Evolutionary conservation across 2,888 invertebrate species (phyloP).

Genomic region (Coelinius sp.): DNA sequence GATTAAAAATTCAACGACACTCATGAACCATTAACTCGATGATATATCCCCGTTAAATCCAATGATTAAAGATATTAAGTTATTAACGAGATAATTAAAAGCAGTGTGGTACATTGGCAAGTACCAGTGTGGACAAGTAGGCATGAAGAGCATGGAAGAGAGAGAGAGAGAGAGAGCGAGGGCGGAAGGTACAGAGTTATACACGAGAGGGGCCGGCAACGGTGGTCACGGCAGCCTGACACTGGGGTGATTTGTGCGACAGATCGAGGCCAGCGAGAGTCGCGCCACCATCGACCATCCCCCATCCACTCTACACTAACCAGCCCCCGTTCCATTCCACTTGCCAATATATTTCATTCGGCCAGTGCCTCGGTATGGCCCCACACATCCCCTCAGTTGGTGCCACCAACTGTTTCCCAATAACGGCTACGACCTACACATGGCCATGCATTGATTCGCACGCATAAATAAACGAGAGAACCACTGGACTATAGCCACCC

Average conservation of each 20-base stretch:
- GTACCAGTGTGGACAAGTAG: slow-evolving; percentile 24
- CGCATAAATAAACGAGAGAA: slow-evolving; percentile 44
- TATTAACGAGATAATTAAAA: slow-evolving; percentile 36
- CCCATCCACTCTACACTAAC: background rate
- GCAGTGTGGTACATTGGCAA: slow-evolving; percentile 7
- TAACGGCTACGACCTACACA: slow-evolving; percentile 51
- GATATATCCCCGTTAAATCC: background rate
- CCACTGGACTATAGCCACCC: background rate
- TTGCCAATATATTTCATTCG: slow-evolving; percentile 34
- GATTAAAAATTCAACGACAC: background rate
- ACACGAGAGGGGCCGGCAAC: slow-evolving; percentile 41
- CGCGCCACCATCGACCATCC: slow-evolving; percentile 31
- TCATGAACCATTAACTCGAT: background rate
- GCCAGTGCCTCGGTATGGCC: slow-evolving; percentile 36
- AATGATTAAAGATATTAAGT: slow-evolving; percentile 29
- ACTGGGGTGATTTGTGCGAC: slow-evolving; percentile 64
- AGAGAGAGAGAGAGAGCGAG: slow-evolving; percentile 7
- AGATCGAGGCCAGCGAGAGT: slow-evolving; percentile 62
- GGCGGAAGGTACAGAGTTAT: slow-evolving; percentile 13
- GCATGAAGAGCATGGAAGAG: background rate
- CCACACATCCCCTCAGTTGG: slow-evolving; percentile 43
- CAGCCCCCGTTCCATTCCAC: background rate
- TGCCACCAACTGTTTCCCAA: slow-evolving; percentile 62
- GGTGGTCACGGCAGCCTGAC: slow-evolving; percentile 49
- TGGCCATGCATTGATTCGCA: slow-evolving; percentile 41